Evolutionary conservation across 2,888 invertebrate genomes (phyloP), one percentile per base, ranked within the genome.

Genomic region (Lordiphosa andalusiaca): DNA sequence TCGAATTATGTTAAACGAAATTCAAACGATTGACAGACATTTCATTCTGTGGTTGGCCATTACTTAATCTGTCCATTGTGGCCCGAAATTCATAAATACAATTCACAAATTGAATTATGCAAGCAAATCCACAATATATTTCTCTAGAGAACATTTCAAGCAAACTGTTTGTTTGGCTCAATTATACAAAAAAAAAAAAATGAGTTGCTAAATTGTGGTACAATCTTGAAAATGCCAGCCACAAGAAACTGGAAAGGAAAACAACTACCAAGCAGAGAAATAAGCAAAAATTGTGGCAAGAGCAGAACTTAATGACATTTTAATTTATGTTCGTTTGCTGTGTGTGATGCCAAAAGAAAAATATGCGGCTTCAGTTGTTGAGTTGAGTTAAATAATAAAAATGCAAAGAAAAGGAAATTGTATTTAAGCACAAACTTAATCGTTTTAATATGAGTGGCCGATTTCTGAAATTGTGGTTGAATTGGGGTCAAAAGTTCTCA

Each of bases 261-360:
- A 35, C 5, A 23, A 38, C 25, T 12, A 23, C 25, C 6, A 6
- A 25, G 23, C 6, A 23, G 25, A 25, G 25, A 52, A 36, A 36
- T 21, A 42, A 52, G 51, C 23, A 35, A 6, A 30, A 39, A 44
- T 59, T 63, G 51, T 50, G 53, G 30, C 42, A 39, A 40, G 19
- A 39, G 46, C 12, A 61, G 44, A 50, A 46, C 54, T 53, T 56
- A 67, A 67, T 67, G 64, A 52, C 64, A 64, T 64, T 67, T 73
- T 73, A 73, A 71, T 73, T 64, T 56, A 41, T 63, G 44, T 35
- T 53, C 33, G 42, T 41, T 30, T 12, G 35, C 50, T 50, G 37
- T 35, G 25, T 10, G 44, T 38, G 53, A 36, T 33, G 19, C 13
- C 13, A 35, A 9, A 4, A 30, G 33, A 19, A 12, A 13, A 37